phyloP scores from a whole-genome alignment of 2,113 vertebrate species.

The Mionectes macconnelli region DNA sequence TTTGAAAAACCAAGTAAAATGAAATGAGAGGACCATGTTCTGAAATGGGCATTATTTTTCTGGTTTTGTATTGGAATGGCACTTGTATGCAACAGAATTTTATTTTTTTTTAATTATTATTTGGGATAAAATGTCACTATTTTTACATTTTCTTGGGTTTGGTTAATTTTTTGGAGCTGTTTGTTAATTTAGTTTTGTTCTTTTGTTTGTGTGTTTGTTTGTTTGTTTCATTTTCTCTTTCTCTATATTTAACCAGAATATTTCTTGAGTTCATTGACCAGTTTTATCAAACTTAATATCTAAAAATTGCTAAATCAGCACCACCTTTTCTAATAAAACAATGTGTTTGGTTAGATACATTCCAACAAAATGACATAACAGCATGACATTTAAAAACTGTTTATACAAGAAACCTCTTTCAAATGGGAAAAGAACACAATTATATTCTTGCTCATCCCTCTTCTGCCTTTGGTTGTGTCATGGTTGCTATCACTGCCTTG shows the following conservation, averaged over 20 bases:
- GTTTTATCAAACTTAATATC: not conserved
- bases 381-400: not conserved
- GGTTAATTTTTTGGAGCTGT: rapidly evolving
- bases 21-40: not conserved
- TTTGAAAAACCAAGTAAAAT: not conserved
- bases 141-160: not conserved
- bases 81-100: not conserved
- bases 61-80: not conserved
- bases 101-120: not conserved
- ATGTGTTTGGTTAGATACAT: not conserved
- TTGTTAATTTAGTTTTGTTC: not conserved
- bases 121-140: rapidly evolving
- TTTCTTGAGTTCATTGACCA: not conserved
- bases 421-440: not conserved
- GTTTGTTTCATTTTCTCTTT: not conserved
- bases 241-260: not conserved
- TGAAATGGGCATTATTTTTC: not conserved
- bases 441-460: not conserved
- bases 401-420: not conserved
- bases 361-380: not conserved
- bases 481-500: not conserved
- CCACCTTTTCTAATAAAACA: not conserved
- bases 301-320: not conserved
- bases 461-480: not conserved
- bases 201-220: rapidly evolving